Conservation (phyloP, 2,888 invertebrate genomes). For the Vesta saturnalis region DNA sequence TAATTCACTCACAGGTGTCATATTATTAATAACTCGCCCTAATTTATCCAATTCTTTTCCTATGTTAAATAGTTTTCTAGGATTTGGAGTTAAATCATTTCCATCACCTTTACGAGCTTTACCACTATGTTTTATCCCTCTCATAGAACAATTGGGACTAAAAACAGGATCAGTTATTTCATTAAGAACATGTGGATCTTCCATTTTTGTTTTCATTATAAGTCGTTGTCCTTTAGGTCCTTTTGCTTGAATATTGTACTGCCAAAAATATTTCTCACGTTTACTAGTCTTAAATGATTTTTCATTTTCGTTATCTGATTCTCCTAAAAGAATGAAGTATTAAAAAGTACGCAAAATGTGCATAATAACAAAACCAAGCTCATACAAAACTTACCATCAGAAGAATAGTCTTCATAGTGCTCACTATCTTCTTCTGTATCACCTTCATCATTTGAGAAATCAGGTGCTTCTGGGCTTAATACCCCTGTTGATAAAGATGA, state of each 20-base stretch:
- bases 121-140: conserved; percentile 86
- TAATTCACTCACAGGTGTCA: conserved; percentile 94
- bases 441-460: conserved; percentile 84
- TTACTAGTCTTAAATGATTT: conserved; percentile 65
- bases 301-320: conserved; percentile 73
- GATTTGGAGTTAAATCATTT: conserved; percentile 96
- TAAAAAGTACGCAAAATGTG: not conserved
- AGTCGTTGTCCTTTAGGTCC: conserved; percentile 95
- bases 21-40: conserved; percentile 91
- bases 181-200: conserved; percentile 92
- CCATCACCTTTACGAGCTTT: conserved; percentile 97
- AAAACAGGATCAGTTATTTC: conserved; percentile 96
- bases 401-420: conserved; percentile 86
- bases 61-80: conserved; percentile 88
- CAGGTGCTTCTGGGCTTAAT: conserved; percentile 82
- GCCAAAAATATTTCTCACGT: conserved; percentile 95
- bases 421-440: conserved; percentile 88
- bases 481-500: conserved; percentile 85
- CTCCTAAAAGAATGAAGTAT: conserved; percentile 56
- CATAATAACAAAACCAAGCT: not conserved
- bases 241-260: conserved; percentile 98
- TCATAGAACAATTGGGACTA: conserved; percentile 88
- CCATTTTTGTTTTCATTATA: conserved; percentile 83
- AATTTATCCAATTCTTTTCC: conserved; percentile 93
- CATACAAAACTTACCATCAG: conserved; percentile 70